phyloP scores from a whole-genome alignment of 2,797 vertebrate genomes.

The Prionace glauca region DNA sequence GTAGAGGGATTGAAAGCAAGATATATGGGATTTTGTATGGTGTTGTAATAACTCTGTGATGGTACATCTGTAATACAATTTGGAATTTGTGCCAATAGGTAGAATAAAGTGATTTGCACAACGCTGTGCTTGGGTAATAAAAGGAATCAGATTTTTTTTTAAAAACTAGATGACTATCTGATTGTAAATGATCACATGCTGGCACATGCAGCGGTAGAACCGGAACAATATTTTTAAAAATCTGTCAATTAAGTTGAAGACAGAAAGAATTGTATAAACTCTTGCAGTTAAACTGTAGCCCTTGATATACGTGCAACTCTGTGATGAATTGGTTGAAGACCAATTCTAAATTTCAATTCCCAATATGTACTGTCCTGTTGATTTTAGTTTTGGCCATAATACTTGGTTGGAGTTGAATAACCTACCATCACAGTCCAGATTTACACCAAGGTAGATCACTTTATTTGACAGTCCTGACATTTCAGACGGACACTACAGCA shows the following conservation, averaged over 20 bases:
- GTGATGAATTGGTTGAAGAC: not conserved
- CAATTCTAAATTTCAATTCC: not conserved
- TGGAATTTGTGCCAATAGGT: not conserved
- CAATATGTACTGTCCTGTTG: not conserved
- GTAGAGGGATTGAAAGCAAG: not conserved
- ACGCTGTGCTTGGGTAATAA: not conserved
- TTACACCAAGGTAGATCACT: not conserved
- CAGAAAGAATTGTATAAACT: not conserved
- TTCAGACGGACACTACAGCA: not conserved
- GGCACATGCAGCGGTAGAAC: not conserved
- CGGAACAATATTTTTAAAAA: not conserved
- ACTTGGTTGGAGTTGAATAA: not conserved
- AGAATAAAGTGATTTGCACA: not conserved
- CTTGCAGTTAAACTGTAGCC: not conserved
- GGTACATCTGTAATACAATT: not conserved
- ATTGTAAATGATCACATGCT: not conserved
- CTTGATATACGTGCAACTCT: not conserved
- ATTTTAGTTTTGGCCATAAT: not conserved
- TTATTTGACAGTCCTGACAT: not conserved
- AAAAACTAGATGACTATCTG: not conserved
- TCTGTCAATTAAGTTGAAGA: not conserved
- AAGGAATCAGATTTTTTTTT: rapidly evolving
- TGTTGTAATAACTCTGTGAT: not conserved
- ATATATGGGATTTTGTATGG: not conserved
- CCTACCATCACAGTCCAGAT: not conserved